Evolutionary conservation across 2,797 vertebrate genomes (phyloP).

Genomic region (Ibycter americanus): DNA sequence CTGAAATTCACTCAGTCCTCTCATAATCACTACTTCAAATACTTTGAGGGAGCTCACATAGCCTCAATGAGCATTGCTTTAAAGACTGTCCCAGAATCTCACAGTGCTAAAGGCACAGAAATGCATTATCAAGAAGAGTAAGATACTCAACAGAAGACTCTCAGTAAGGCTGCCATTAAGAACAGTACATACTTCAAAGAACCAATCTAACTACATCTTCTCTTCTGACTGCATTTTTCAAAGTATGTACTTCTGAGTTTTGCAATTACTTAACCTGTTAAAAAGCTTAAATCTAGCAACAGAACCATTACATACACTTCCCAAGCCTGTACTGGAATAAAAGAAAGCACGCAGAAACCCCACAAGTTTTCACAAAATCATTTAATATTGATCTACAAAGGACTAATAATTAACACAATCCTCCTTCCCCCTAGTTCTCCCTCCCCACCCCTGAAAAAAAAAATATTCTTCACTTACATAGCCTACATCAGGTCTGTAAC

Average conservation of each 20-base stretch:
- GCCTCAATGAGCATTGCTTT: neutral
- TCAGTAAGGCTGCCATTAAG: neutral
- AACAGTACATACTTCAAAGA: neutral
- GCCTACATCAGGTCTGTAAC: slow-evolving; percentile 95
- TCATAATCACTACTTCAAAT: neutral
- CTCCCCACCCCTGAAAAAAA: neutral
- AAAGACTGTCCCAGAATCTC: neutral
- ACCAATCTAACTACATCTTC: neutral
- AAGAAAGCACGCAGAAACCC: neutral
- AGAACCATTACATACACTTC: neutral
- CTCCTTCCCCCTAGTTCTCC: neutral
- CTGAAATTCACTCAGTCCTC: neutral
- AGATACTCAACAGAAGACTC: neutral
- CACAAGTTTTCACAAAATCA: neutral
- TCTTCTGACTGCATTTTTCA: neutral
- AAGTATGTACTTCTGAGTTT: neutral
- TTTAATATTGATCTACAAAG: neutral
- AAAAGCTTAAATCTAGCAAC: neutral
- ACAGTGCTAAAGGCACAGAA: neutral
- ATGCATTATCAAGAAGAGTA: neutral
- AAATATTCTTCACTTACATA: slow-evolving; percentile 85
- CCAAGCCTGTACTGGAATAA: neutral
- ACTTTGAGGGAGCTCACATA: neutral
- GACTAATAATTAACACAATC: neutral
- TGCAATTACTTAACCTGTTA: neutral